These are phyloP conservation scores for Drosophila fungiperda DNA, from an alignment of 2,888 invertebrate species.

Conservation along the genomic window DNA sequence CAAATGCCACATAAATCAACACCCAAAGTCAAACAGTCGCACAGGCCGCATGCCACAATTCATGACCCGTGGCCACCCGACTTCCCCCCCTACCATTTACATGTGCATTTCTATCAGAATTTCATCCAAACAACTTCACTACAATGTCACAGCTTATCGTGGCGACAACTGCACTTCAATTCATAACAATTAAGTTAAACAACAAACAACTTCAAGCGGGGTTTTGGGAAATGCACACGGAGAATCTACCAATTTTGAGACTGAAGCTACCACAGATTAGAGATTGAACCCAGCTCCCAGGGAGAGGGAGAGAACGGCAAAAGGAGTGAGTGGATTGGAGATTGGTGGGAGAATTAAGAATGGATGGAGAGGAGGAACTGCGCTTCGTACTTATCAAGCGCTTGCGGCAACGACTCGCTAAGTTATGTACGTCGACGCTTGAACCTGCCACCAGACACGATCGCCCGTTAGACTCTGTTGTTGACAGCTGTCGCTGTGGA, in stretches of 20 bases:
- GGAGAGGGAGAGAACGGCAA: too few species aligned
- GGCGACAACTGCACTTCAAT: constrained; percentile 68
- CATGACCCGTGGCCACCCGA: constrained; percentile 8
- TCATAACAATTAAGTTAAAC: constrained; percentile 72
- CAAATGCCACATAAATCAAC: constrained; percentile 67
- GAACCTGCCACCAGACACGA: constrained; percentile 40
- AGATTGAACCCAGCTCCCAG: constrained; percentile 1
- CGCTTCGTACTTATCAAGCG: constrained; percentile 38
- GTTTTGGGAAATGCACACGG: neutral
- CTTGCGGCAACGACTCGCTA: constrained; percentile 40
- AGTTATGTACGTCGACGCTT: constrained; percentile 42
- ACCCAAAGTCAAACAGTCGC: constrained; percentile 38
- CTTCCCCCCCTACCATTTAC: neutral
- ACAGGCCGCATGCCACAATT: constrained; percentile 8
- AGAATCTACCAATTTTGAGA: neutral
- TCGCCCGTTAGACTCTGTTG: constrained; percentile 29
- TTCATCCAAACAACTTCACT: neutral
- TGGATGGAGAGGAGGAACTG: neutral
- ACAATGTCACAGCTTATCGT: constrained; percentile 46
- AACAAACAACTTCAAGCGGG: constrained; percentile 39
- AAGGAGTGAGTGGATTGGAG: neutral
- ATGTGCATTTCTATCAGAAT: neutral
- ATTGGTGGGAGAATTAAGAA: neutral
- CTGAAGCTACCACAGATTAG: constrained; percentile 17
- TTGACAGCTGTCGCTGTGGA: constrained; percentile 47